A percentile compares a stretch with the other conserved stretches of the same genome.
phyloP scores from a whole-genome alignment of 2,888 invertebrate species.

The Baccha elongata region DNA sequence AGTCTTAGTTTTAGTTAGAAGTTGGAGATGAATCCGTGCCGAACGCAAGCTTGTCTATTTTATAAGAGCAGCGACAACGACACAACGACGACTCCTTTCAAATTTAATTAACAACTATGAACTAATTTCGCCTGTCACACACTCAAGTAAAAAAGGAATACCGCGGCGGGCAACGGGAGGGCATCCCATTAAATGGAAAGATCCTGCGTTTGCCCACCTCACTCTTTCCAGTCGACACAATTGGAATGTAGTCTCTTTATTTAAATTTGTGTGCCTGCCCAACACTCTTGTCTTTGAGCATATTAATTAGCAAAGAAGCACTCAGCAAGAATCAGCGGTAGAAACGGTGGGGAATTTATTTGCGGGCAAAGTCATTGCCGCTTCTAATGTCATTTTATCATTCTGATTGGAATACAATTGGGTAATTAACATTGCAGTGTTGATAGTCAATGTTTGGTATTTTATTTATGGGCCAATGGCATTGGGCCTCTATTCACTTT shows the following conservation, averaged over 20 bases:
- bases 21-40: constrained; percentile 52
- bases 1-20: constrained; percentile 68
- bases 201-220: not conserved
- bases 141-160: constrained; percentile 31
- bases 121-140: constrained; percentile 79
- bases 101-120: constrained; percentile 82
- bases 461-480: constrained; percentile 73
- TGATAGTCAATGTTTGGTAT: constrained; percentile 69
- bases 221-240: constrained; percentile 33
- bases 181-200: constrained; percentile 39
- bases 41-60: constrained; percentile 45
- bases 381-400: constrained; percentile 73
- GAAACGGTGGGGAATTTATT: constrained; percentile 64
- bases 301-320: constrained; percentile 64
- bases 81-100: constrained; percentile 76
- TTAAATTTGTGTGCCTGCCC: constrained; percentile 48
- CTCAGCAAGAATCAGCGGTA: constrained; percentile 12
- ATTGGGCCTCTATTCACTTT: constrained; percentile 44
- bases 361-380: constrained; percentile 72
- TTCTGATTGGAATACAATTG: constrained; percentile 74
- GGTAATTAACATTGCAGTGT: constrained; percentile 72
- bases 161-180: constrained; percentile 36
- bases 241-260: constrained; percentile 55
- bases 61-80: constrained; percentile 7
- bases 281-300: constrained; percentile 68